Percentiles rank a stretch among this genome's conserved stretches.
Conservation (phyloP, 1,140 invertebrate genomes). For the Platyscapa corneri region DNA sequence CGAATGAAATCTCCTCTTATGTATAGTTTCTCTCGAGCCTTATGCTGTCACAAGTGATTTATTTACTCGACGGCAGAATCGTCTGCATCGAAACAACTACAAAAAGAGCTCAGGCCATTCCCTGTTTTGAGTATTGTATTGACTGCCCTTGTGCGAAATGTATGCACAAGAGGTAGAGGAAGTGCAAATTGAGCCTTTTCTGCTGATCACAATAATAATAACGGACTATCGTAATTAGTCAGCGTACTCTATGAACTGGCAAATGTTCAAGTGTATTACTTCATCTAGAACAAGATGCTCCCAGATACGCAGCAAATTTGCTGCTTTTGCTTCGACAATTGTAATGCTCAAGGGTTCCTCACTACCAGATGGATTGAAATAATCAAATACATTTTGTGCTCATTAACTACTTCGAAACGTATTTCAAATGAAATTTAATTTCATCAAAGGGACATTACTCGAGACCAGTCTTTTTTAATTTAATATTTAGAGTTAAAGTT, state of each 20-base stretch:
- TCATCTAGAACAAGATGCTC: no score
- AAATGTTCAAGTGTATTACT: neutral
- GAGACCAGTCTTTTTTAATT: no score
- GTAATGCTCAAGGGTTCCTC: no score
- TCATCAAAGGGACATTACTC: no score
- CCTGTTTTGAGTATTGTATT: neutral
- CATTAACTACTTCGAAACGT: no score
- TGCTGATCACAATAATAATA: neutral
- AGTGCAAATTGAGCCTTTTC: neutral
- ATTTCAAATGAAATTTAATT: no score
- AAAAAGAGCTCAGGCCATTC: neutral
- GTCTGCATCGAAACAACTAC: neutral
- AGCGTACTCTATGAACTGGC: neutral
- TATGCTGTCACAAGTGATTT: slow-evolving; percentile 40
- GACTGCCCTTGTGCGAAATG: neutral
- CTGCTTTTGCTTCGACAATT: no score
- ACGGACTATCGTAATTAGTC: neutral
- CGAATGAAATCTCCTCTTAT: slow-evolving; percentile 8
- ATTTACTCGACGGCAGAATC: neutral
- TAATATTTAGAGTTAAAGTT: no score
- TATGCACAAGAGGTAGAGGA: neutral
- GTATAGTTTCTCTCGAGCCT: slow-evolving; percentile 8
- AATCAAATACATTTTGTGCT: no score
- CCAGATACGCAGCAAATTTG: no score
- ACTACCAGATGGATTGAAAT: no score